Conservation (phyloP, 2,888 invertebrate genomes). For the Phrixothrix hirtus region DNA sequence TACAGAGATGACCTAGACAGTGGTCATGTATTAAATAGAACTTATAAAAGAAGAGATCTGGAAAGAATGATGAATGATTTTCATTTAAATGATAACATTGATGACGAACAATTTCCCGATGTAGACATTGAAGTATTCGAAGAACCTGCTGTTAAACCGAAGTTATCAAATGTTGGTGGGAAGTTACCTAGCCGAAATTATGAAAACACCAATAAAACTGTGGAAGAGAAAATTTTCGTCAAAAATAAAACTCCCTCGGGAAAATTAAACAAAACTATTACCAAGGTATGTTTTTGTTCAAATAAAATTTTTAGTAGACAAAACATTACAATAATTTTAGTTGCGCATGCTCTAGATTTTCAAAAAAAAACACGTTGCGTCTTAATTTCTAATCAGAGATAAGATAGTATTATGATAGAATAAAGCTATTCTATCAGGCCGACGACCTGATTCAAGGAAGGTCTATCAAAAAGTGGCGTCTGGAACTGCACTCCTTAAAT, state of each 20-base stretch:
- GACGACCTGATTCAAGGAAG: too few species aligned
- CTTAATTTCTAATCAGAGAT: too few species aligned
- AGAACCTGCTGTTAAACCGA: conserved; percentile 43
- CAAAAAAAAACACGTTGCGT: too few species aligned
- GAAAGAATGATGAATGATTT: conserved; percentile 56
- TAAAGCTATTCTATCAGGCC: too few species aligned
- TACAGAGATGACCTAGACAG: conserved; percentile 41
- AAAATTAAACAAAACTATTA: conserved; percentile 9
- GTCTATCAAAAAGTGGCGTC: too few species aligned
- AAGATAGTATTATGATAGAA: too few species aligned
- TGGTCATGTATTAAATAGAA: conserved; percentile 16
- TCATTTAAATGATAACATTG: conserved; percentile 53
- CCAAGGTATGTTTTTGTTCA: background rate
- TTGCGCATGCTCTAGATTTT: too few species aligned
- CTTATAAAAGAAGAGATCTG: conserved; percentile 38
- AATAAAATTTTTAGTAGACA: too few species aligned
- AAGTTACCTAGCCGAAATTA: conserved; percentile 51
- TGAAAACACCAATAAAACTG: conserved; percentile 32
- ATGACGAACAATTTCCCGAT: conserved; percentile 57
- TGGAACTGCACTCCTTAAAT: too few species aligned
- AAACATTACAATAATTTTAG: background rate
- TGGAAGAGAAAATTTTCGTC: conserved; percentile 40
- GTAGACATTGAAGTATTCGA: conserved; percentile 50
- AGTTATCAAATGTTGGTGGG: conserved; percentile 55
- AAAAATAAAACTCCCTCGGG: conserved; percentile 19